Conservation (phyloP, 2,888 invertebrate species). For the Philaethria dido region DNA sequence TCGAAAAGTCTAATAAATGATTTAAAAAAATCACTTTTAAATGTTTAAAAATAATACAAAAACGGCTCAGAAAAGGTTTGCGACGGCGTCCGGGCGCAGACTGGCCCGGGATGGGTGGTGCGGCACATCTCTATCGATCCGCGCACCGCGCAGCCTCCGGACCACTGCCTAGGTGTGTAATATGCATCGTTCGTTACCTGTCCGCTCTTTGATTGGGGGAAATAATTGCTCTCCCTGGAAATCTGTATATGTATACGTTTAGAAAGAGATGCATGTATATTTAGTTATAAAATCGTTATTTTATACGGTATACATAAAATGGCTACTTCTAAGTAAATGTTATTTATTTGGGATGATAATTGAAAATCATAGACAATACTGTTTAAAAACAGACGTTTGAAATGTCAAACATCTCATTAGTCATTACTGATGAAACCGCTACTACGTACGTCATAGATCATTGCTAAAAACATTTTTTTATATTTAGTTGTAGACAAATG, state of each 20-base stretch:
- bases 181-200: slow-evolving; percentile 51
- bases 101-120: slow-evolving; percentile 56
- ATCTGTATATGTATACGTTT: not conserved
- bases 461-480: not conserved
- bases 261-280: slow-evolving; percentile 3
- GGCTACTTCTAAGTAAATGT: not conserved
- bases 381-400: slow-evolving; percentile 7
- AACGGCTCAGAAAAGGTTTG: slow-evolving; percentile 46
- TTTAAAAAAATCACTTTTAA: slow-evolving; percentile 45
- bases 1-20: slow-evolving; percentile 45
- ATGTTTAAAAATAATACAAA: slow-evolving; percentile 47
- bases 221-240: slow-evolving; percentile 8
- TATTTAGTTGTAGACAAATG: not conserved
- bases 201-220: slow-evolving; percentile 13
- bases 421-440: not conserved
- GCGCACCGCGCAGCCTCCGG: slow-evolving; percentile 70
- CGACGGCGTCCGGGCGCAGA: slow-evolving; percentile 56
- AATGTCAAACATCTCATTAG: slow-evolving; percentile 13
- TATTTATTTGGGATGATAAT: not conserved
- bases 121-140: slow-evolving; percentile 66
- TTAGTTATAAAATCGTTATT: slow-evolving; percentile 8
- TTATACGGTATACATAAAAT: not conserved
- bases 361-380: slow-evolving; percentile 12
- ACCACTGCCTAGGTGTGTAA: slow-evolving; percentile 18
- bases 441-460: not conserved